A percentile compares a stretch with the other conserved stretches of the same genome.
phyloP scores from a whole-genome alignment of 2,797 vertebrate species.

The Zenarchopterus dispar region DNA sequence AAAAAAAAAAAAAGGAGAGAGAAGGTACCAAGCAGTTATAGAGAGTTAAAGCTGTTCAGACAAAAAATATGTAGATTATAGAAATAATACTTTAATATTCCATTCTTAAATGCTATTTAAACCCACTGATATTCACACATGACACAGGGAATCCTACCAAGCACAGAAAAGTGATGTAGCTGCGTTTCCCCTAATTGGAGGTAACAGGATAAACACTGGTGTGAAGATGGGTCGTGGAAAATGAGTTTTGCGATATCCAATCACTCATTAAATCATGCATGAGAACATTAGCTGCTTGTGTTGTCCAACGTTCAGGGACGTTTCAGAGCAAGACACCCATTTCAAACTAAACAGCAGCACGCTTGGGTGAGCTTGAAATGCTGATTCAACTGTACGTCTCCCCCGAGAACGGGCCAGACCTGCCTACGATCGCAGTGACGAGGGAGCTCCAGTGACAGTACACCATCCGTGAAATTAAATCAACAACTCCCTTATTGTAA shows the following conservation, averaged over 20 bases:
- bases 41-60: neutral
- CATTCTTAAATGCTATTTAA: constrained; percentile 24
- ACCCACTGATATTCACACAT: constrained; percentile 36
- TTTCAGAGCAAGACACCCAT: constrained; percentile 59
- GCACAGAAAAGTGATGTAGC: constrained; percentile 13
- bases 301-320: constrained; percentile 67
- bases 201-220: constrained; percentile 59
- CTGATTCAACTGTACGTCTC: constrained; percentile 65
- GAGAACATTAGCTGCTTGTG: constrained; percentile 68
- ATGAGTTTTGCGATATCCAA: constrained; percentile 65
- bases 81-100: constrained; percentile 24
- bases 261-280: constrained; percentile 79
- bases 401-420: constrained; percentile 52
- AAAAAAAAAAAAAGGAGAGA: neutral
- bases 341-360: constrained; percentile 62
- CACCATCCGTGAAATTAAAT: constrained; percentile 83
- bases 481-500: constrained; percentile 81
- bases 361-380: constrained; percentile 55
- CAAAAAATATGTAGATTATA: constrained; percentile 25
- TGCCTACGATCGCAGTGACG: constrained; percentile 48
- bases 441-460: constrained; percentile 64
- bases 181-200: constrained; percentile 44
- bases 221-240: constrained; percentile 53
- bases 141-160: constrained; percentile 15
- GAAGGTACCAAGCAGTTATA: neutral